Conservation (phyloP, 2,888 invertebrate genomes). For the Pterostichus niger region DNA sequence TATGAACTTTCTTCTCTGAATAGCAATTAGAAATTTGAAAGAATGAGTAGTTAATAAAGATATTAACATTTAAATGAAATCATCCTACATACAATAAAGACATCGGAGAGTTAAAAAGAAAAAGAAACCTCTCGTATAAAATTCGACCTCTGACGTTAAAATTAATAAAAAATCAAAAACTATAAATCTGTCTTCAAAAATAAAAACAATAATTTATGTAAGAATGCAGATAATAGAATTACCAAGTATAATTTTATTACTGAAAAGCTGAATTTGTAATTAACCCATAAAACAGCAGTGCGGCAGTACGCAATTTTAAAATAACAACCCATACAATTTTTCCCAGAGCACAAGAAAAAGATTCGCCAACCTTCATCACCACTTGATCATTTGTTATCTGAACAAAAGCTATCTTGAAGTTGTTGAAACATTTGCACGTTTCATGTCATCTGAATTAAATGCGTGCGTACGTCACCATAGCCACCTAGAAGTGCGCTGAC, state of each 20-base stretch:
- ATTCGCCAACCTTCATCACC: conserved; percentile 21
- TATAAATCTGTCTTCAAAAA: conserved; percentile 52
- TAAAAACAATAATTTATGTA: conserved; percentile 54
- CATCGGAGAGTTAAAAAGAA: conserved; percentile 14
- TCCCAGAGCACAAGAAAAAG: conserved; percentile 1
- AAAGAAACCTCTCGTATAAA: conserved; percentile 10
- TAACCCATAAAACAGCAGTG: conserved; percentile 53
- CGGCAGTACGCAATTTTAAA: conserved; percentile 39
- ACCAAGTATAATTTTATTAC: conserved; percentile 53
- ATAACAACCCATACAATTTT: conserved; percentile 33
- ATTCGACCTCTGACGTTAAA: background rate
- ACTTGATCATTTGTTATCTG: background rate
- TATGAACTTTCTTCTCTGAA: too few relatives aligned
- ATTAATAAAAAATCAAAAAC: conserved; percentile 42
- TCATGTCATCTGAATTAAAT: background rate
- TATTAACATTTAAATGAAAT: too few relatives aligned
- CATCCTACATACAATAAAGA: conserved; percentile 10
- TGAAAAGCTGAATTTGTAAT: conserved; percentile 54
- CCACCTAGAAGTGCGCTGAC: conserved; percentile 53
- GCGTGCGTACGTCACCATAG: conserved; percentile 16
- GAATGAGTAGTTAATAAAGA: too few relatives aligned
- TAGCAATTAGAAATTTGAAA: too few relatives aligned
- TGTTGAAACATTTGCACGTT: conserved; percentile 22
- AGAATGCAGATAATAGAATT: conserved; percentile 55
- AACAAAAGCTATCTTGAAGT: conserved; percentile 29